Evolutionary conservation across 1,140 invertebrate genomes (phyloP).

Genomic region (Mizuhopecten yessoensis): DNA sequence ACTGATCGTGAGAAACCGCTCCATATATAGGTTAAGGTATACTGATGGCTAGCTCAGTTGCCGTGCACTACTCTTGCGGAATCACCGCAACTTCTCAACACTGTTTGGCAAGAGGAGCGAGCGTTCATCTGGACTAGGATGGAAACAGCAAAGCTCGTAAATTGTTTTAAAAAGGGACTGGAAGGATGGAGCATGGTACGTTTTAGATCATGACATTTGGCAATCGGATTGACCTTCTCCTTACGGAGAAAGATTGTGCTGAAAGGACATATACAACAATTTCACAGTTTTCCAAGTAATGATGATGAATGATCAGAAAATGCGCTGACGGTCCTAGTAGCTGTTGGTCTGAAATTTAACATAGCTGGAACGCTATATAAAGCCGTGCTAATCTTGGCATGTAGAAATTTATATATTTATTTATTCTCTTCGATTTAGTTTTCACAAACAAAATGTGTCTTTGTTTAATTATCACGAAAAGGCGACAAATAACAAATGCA

Average conservation of each 20-base stretch:
- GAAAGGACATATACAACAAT: not conserved
- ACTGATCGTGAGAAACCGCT: too few species aligned
- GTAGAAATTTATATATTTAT: too few species aligned
- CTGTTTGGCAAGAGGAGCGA: not conserved
- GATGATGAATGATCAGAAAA: not conserved
- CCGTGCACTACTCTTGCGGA: not conserved
- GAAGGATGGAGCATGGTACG: not conserved
- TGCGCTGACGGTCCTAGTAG: not conserved
- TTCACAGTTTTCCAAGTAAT: not conserved
- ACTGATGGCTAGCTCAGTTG: too few species aligned
- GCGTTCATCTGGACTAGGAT: not conserved
- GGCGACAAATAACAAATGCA: too few species aligned
- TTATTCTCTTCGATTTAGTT: too few species aligned
- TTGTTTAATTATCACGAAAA: too few species aligned
- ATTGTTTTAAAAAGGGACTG: slow-evolving; percentile 30
- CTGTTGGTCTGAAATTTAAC: not conserved
- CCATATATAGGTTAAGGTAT: too few species aligned
- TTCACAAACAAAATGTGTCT: too few species aligned
- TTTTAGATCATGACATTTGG: slow-evolving; percentile 18
- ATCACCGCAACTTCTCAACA: not conserved
- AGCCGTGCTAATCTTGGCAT: not conserved
- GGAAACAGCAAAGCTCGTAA: not conserved
- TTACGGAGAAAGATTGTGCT: not conserved
- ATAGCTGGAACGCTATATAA: not conserved
- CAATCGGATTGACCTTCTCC: slow-evolving; percentile 37